Conservation (phyloP, 1,140 invertebrate species). For the Dinoponera quadriceps region DNA sequence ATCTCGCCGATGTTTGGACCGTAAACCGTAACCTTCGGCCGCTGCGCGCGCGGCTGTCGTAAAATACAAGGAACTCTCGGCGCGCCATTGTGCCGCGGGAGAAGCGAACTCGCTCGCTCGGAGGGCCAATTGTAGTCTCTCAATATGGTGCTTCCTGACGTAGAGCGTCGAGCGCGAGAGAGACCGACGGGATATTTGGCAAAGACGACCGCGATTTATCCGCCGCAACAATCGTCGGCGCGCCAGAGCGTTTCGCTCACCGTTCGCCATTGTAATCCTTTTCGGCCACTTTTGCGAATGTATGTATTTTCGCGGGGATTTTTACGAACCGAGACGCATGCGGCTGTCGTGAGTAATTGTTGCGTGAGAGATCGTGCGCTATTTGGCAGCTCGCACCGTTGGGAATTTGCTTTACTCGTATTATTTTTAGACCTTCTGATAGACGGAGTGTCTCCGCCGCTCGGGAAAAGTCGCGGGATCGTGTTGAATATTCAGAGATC, state of each 20-base stretch:
- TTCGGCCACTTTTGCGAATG: not conserved
- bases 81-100: not conserved
- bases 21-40: constrained; percentile 59
- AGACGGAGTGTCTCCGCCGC: too few relatives aligned
- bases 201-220: not conserved
- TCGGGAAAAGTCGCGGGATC: too few relatives aligned
- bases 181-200: constrained; percentile 25
- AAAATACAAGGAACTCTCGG: constrained; percentile 48
- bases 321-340: too few relatives aligned
- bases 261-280: not conserved
- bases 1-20: constrained; percentile 56
- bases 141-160: constrained; percentile 9
- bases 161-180: constrained; percentile 15
- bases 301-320: not conserved
- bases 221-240: constrained; percentile 15
- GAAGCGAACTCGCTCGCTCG: not conserved
- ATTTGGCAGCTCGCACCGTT: too few relatives aligned
- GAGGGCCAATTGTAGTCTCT: constrained; percentile 28
- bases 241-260: not conserved
- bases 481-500: too few relatives aligned
- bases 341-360: too few relatives aligned
- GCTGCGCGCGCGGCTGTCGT: constrained; percentile 37
- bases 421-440: too few relatives aligned
- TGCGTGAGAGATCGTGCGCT: too few relatives aligned
- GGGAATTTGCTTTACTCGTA: too few relatives aligned